Percentiles rank a stretch among this genome's conserved stretches.
phyloP scores from a whole-genome alignment of 2,888 invertebrate species.

The Eristalis arbustorum region DNA sequence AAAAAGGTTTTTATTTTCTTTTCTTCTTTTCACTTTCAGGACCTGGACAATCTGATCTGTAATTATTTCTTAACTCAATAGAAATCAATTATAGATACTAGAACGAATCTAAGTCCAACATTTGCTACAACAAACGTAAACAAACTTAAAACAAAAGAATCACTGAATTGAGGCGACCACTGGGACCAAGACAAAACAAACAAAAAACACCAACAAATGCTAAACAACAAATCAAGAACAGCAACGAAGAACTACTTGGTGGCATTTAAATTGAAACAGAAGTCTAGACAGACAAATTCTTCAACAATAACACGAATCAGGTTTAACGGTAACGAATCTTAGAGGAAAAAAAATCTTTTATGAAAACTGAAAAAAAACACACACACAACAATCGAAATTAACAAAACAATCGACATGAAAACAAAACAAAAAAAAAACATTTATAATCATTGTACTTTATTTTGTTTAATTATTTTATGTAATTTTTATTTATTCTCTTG shows the following conservation, averaged over 20 bases:
- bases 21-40: conserved; percentile 80
- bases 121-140: conserved; percentile 18
- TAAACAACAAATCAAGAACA: conserved; percentile 29
- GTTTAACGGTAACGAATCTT: conserved; percentile 63
- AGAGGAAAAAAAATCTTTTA: conserved; percentile 10
- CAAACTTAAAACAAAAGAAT: conserved; percentile 14
- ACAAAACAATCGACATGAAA: conserved; percentile 51
- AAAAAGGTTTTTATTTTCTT: conserved; percentile 30
- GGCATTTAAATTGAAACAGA: conserved; percentile 52
- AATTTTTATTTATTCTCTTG: conserved; percentile 4
- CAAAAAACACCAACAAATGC: conserved; percentile 54
- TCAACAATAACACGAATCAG: conserved; percentile 36
- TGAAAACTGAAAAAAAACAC: conserved; percentile 9
- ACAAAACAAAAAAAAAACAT: conserved; percentile 41
- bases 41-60: conserved; percentile 84
- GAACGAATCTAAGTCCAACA: conserved; percentile 54
- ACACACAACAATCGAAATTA: conserved; percentile 55
- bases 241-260: conserved; percentile 40
- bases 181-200: conserved; percentile 6
- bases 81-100: conserved; percentile 79
- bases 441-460: conserved; percentile 21
- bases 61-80: conserved; percentile 80
- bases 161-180: conserved; percentile 13
- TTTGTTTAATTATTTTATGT: conserved; percentile 23
- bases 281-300: conserved; percentile 3